A percentile compares a stretch with the other conserved stretches of the same genome.
These are phyloP conservation scores for Nycticebus coucang DNA, from an alignment of 2,113 vertebrate genomes.

Conservation along the genomic window DNA sequence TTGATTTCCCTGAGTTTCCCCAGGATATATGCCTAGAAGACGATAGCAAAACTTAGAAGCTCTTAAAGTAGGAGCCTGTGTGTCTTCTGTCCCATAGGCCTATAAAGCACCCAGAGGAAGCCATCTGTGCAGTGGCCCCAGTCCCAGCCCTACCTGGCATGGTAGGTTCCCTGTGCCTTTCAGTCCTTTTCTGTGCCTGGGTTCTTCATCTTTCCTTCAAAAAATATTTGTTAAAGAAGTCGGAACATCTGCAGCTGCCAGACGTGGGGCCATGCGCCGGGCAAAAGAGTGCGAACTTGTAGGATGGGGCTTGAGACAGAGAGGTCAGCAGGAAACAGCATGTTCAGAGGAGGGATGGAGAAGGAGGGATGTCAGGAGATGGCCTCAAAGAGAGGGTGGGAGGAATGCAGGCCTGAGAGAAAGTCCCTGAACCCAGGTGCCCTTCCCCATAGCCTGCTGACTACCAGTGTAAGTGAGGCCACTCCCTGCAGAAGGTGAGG, in stretches of 20 bases:
- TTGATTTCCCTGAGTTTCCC: neutral
- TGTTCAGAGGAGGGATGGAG: neutral
- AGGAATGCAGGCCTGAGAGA: no score
- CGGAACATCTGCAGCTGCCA: neutral
- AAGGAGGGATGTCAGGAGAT: neutral
- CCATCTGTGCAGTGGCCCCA: constrained; percentile 76
- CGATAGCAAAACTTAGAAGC: neutral
- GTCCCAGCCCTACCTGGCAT: constrained; percentile 80
- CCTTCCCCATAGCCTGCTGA: no score
- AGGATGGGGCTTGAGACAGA: neutral
- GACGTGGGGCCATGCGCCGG: no score
- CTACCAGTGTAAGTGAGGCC: no score
- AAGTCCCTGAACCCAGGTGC: no score
- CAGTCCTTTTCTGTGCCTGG: neutral
- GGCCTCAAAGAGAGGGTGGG: no score
- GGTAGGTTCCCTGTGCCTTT: constrained; percentile 76
- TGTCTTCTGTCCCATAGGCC: constrained; percentile 76
- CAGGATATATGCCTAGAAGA: neutral
- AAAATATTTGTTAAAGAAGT: neutral
- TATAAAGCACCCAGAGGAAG: constrained; percentile 72
- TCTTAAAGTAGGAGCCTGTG: neutral
- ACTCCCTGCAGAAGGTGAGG: neutral
- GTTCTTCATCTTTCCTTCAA: neutral
- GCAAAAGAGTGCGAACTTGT: neutral
- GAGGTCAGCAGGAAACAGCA: neutral